Evolutionary conservation across 1,140 invertebrate genomes (phyloP).

Genomic region (Cataglyphis hispanica): DNA sequence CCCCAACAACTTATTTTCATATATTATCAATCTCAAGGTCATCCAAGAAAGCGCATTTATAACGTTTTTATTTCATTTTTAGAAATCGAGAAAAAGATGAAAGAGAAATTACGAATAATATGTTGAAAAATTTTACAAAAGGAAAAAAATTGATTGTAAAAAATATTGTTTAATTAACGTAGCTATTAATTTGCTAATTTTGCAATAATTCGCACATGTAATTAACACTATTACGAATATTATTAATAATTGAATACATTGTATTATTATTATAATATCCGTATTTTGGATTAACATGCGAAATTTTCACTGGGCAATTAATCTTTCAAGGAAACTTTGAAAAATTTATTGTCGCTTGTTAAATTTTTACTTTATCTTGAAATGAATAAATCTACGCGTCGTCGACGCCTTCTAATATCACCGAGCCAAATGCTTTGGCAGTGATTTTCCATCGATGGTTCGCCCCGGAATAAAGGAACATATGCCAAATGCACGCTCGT

Average conservation of each 20-base stretch:
- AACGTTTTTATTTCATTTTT: slow-evolving; percentile 11
- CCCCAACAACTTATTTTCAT: background rate
- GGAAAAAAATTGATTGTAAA: too few species aligned
- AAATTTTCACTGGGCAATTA: background rate
- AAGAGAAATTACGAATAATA: background rate
- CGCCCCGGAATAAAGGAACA: slow-evolving; percentile 76
- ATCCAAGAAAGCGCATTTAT: background rate
- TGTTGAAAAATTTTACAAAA: background rate
- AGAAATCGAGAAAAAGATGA: background rate
- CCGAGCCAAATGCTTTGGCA: slow-evolving; percentile 22
- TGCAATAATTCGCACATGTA: too few species aligned
- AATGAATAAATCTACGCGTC: slow-evolving; percentile 23
- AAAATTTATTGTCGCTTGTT: background rate
- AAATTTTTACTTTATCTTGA: slow-evolving; percentile 6
- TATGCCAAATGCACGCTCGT: slow-evolving; percentile 82
- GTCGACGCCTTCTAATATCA: slow-evolving; percentile 2
- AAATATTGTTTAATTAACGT: background rate
- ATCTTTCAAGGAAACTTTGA: background rate
- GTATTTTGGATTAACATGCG: background rate
- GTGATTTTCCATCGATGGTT: slow-evolving; percentile 43
- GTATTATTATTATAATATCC: background rate
- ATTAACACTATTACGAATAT: background rate
- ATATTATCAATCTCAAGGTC: slow-evolving; percentile 28
- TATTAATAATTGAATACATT: background rate
- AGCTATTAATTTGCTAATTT: background rate